Evolutionary conservation across 1,140 invertebrate genomes (phyloP).

Genomic region (Lucilia sericata): DNA sequence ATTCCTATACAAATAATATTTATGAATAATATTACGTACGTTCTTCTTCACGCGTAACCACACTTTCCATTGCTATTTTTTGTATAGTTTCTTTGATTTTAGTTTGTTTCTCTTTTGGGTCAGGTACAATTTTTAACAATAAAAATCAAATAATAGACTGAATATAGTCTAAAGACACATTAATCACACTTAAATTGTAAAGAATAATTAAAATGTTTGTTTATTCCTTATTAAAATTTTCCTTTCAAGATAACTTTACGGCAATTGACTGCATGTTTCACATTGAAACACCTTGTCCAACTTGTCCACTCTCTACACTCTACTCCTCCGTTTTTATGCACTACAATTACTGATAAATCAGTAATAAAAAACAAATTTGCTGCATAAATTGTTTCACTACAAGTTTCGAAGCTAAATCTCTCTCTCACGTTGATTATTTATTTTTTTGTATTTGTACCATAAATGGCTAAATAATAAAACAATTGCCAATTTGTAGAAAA

Average conservation of each 20-base stretch:
- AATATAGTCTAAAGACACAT: slow-evolving; percentile 20
- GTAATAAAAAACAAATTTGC: neutral
- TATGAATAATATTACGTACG: slow-evolving; percentile 31
- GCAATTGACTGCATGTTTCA: neutral
- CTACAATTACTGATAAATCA: neutral
- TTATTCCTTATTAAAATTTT: neutral
- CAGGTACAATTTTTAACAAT: slow-evolving; percentile 28
- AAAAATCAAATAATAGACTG: neutral
- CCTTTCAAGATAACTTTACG: neutral
- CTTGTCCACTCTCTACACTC: neutral
- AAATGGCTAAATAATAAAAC: slow-evolving; percentile 23
- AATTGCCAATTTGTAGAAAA: slow-evolving; percentile 17
- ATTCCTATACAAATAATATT: neutral
- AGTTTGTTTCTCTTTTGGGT: neutral
- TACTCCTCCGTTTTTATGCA: neutral
- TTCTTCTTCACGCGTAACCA: slow-evolving; percentile 31
- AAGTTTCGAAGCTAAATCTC: neutral
- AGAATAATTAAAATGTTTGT: neutral
- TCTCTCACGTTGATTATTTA: no score
- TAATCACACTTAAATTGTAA: neutral
- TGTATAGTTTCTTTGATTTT: neutral
- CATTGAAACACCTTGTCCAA: neutral
- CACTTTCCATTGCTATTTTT: slow-evolving; percentile 29
- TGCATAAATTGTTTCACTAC: neutral
- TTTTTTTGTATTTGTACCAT: neutral